Conservation (phyloP, 1,140 invertebrate genomes). For the Himalopsyche phryganea region DNA sequence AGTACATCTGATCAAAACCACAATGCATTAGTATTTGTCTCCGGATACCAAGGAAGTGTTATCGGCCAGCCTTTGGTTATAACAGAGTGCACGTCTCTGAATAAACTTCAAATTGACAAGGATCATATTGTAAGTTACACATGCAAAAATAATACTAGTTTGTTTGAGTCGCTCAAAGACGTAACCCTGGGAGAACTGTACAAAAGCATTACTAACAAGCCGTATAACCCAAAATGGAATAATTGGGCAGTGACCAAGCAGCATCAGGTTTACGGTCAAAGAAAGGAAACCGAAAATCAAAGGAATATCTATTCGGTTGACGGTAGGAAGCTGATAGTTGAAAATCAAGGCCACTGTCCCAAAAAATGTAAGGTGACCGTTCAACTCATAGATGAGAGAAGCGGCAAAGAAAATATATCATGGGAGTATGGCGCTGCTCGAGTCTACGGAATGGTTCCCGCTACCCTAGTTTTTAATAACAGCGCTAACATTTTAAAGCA, state of each 20-base stretch:
- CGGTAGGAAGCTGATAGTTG: constrained; percentile 56
- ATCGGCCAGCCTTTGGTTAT: constrained; percentile 54
- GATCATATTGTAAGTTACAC: constrained; percentile 41
- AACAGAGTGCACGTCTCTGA: constrained; percentile 50
- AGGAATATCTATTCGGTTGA: constrained; percentile 54
- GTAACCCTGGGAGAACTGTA: constrained; percentile 43
- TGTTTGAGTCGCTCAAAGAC: constrained; percentile 33
- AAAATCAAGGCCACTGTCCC: constrained; percentile 65
- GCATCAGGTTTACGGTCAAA: constrained; percentile 48
- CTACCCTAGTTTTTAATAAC: constrained; percentile 56
- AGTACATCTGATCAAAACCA: constrained; percentile 51
- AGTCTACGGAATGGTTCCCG: constrained; percentile 65
- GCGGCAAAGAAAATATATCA: constrained; percentile 51
- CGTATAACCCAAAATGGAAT: constrained; percentile 35
- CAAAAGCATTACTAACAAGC: constrained; percentile 44
- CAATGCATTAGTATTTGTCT: constrained; percentile 61
- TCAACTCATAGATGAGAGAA: constrained; percentile 56
- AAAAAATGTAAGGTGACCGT: constrained; percentile 60
- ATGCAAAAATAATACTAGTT: constrained; percentile 50
- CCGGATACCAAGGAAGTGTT: constrained; percentile 58
- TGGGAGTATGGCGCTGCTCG: constrained; percentile 58
- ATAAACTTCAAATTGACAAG: constrained; percentile 42
- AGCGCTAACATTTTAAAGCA: constrained; percentile 46
- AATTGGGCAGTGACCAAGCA: constrained; percentile 39
- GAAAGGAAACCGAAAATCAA: constrained; percentile 53